Conservation (phyloP, 2,797 vertebrate species). For the Amblyopsis hoosieri region DNA sequence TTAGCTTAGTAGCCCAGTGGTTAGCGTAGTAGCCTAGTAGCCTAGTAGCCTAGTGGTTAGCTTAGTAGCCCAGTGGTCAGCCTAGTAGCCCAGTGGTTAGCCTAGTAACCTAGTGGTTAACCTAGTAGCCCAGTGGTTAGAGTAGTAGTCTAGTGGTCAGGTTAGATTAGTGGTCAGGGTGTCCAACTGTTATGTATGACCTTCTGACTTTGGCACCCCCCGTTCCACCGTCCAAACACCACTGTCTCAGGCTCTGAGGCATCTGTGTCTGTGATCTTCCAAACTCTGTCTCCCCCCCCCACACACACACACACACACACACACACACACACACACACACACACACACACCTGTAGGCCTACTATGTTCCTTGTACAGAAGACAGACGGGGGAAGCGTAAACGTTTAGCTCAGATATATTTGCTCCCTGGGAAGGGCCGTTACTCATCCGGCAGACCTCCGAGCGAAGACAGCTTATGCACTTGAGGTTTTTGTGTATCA, state of each 20-base stretch:
- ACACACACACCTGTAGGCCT: not conserved
- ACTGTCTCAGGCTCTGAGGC: not conserved
- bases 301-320: too few species aligned
- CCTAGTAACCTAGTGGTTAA: too few species aligned
- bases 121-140: too few species aligned
- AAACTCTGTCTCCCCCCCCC: not conserved
- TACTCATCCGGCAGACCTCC: conserved; percentile 6
- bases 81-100: too few species aligned
- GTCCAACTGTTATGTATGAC: too few species aligned
- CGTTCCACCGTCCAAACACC: not conserved
- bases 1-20: too few species aligned
- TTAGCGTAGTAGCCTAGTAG: too few species aligned
- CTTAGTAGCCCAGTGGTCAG: too few species aligned
- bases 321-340: not conserved
- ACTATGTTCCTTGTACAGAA: conserved; percentile 1
- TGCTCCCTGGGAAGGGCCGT: not conserved
- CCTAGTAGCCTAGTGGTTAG: too few species aligned
- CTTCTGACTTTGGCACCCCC: too few species aligned
- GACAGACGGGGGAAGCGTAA: not conserved
- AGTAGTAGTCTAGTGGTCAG: too few species aligned
- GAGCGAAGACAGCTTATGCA: conserved; percentile 2
- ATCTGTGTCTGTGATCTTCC: not conserved
- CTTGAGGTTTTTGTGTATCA: conserved; percentile 13
- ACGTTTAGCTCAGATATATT: conserved; percentile 6
- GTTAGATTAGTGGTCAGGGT: too few species aligned